These are phyloP conservation scores for Eciton burchellii DNA, from an alignment of 1,140 invertebrate species.

Conservation along the genomic window DNA sequence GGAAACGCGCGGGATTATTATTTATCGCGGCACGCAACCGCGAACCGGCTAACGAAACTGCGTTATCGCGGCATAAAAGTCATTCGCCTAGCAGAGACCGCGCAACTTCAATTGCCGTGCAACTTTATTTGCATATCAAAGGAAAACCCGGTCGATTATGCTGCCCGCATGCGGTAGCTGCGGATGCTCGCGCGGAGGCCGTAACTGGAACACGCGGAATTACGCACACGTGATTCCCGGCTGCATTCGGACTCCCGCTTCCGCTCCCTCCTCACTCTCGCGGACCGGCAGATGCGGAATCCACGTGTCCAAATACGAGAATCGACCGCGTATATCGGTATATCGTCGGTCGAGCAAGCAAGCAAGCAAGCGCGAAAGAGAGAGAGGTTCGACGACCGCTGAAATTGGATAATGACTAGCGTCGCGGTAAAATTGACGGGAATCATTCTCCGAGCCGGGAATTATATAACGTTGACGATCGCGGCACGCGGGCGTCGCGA, in stretches of 20 bases:
- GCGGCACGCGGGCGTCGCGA: conserved; percentile 27
- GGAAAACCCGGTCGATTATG: conserved; percentile 40
- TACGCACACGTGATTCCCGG: conserved; percentile 45
- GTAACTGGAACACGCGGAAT: conserved; percentile 44
- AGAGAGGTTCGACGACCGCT: conserved; percentile 68
- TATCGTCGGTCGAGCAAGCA: conserved; percentile 14
- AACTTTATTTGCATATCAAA: conserved; percentile 54
- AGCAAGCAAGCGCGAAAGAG: conserved; percentile 13
- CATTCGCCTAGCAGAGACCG: conserved; percentile 18
- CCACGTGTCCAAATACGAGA: conserved; percentile 27
- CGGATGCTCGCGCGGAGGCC: conserved; percentile 26
- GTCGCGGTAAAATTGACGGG: conserved; percentile 65
- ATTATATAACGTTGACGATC: conserved; percentile 58
- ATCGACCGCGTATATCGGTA: conserved; percentile 26
- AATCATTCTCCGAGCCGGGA: conserved; percentile 63
- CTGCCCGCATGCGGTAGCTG: conserved; percentile 25
- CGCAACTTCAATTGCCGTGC: conserved; percentile 41
- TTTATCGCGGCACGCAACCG: conserved; percentile 9
- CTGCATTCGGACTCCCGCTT: neutral
- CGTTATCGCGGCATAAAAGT: conserved; percentile 44
- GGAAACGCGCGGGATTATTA: conserved; percentile 14
- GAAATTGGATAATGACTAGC: conserved; percentile 66
- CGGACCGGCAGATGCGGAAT: conserved; percentile 22
- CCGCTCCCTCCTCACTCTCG: neutral
- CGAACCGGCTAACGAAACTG: conserved; percentile 36